A percentile compares a stretch with the other conserved stretches of the same genome.
Evolutionary conservation across 1,140 invertebrate genomes (phyloP).

Genomic region (Heliconius congener): DNA sequence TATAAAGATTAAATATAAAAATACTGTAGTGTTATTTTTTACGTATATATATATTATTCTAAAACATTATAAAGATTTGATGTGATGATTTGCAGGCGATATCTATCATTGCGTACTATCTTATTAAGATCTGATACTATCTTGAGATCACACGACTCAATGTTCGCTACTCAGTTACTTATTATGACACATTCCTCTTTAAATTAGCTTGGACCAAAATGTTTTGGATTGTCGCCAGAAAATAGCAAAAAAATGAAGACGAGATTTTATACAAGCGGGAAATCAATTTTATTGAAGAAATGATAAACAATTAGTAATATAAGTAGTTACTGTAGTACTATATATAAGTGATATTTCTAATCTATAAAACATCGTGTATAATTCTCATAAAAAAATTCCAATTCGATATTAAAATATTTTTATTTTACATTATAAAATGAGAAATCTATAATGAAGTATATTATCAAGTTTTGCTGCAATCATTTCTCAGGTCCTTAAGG

Average conservation of each 20-base stretch:
- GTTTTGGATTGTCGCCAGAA: constrained; percentile 61
- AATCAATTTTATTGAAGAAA: constrained; percentile 25
- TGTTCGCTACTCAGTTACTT: constrained; percentile 58
- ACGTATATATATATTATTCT: no score
- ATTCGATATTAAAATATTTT: background rate
- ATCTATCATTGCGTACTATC: constrained; percentile 45
- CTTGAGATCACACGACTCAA: constrained; percentile 47
- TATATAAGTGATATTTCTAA: no score
- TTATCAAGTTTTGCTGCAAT: background rate
- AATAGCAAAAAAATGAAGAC: constrained; percentile 50
- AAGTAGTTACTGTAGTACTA: background rate
- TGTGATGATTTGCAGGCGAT: constrained; percentile 12
- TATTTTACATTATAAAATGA: background rate
- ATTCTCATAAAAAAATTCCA: background rate
- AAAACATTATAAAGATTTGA: background rate
- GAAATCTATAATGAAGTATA: no score
- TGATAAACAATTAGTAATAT: background rate
- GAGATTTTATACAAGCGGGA: constrained; percentile 18
- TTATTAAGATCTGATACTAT: constrained; percentile 42
- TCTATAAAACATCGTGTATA: no score
- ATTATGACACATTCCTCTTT: constrained; percentile 74
- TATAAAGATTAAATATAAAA: no score
- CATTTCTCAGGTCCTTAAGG: background rate
- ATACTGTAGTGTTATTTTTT: no score
- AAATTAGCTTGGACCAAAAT: constrained; percentile 66